phyloP scores from a whole-genome alignment of 2,888 invertebrate species.

The Epirrita christyi region DNA sequence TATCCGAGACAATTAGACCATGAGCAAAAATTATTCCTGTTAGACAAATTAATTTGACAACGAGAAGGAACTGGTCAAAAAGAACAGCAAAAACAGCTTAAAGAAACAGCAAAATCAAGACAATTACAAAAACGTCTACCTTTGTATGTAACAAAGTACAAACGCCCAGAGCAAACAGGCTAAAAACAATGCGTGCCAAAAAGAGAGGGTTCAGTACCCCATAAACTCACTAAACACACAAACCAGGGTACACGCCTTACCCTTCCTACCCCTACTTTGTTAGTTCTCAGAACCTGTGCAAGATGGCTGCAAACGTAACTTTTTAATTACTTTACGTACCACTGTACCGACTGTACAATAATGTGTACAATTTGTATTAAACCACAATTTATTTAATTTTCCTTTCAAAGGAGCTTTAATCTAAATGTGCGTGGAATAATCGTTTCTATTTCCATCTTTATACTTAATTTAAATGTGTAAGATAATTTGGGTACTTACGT shows the following conservation, averaged over 20 bases:
- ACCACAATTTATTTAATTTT: slow-evolving; percentile 14
- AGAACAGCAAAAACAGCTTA: background rate
- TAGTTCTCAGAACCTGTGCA: slow-evolving; percentile 42
- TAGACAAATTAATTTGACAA: too few species aligned
- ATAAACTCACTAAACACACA: slow-evolving; percentile 64
- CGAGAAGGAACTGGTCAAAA: background rate
- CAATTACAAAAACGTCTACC: slow-evolving; percentile 18
- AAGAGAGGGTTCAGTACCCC: slow-evolving; percentile 63
- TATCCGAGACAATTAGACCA: too few species aligned
- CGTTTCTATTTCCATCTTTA: slow-evolving; percentile 8
- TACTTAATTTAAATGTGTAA: slow-evolving; percentile 6
- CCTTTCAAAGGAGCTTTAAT: slow-evolving; percentile 8
- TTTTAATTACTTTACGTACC: slow-evolving; percentile 26
- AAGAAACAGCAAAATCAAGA: slow-evolving; percentile 7
- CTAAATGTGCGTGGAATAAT: slow-evolving; percentile 12
- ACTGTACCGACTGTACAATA: background rate
- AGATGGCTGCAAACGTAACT: slow-evolving; percentile 44
- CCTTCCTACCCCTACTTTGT: slow-evolving; percentile 25
- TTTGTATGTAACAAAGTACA: slow-evolving; percentile 12
- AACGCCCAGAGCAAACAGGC: slow-evolving; percentile 39
- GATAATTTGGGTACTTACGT: background rate
- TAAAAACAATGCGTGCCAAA: slow-evolving; percentile 53
- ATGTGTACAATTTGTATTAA: slow-evolving; percentile 16
- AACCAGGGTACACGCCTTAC: slow-evolving; percentile 43
- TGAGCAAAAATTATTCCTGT: too few species aligned